Evolutionary conservation across 1,140 invertebrate species (phyloP).

Genomic region (Drosophila tani): DNA sequence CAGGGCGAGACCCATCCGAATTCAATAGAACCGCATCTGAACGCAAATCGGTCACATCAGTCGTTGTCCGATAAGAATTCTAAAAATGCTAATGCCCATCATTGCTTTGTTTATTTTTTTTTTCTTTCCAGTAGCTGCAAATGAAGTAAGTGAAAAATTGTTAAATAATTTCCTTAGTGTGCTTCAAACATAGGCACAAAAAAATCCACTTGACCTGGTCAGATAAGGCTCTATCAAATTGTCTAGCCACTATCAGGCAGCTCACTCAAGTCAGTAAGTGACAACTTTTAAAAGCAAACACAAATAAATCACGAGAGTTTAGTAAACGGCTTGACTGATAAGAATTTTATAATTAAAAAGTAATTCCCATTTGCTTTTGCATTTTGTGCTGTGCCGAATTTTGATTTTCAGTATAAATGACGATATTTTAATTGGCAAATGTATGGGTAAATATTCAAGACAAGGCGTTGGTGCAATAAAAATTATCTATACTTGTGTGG

Average conservation of each 20-base stretch:
- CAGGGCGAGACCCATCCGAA: conserved; percentile 12
- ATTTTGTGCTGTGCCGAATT: too few relatives aligned
- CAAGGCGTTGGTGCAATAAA: neutral
- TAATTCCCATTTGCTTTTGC: neutral
- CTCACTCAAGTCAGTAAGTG: neutral
- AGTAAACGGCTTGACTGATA: conserved; percentile 8
- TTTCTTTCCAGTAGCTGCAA: conserved; percentile 38
- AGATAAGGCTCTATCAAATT: conserved; percentile 20
- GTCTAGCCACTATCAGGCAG: conserved; percentile 23
- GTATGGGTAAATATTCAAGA: neutral
- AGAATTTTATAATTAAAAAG: conserved; percentile 9
- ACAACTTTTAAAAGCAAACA: neutral
- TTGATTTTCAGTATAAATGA: neutral
- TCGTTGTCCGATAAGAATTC: conserved; percentile 56
- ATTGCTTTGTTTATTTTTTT: neutral
- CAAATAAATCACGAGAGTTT: conserved; percentile 13
- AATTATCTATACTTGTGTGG: conserved; percentile 19
- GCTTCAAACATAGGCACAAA: neutral
- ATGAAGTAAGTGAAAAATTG: conserved; percentile 6
- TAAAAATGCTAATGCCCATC: conserved; percentile 12
- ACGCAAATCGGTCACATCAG: conserved; percentile 12
- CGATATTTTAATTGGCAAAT: neutral
- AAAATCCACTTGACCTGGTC: conserved; percentile 28
- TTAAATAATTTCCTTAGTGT: conserved; percentile 7
- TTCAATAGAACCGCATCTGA: conserved; percentile 3